Evolutionary conservation across 2,888 invertebrate genomes (phyloP).

Genomic region (Andricus quercusramuli): DNA sequence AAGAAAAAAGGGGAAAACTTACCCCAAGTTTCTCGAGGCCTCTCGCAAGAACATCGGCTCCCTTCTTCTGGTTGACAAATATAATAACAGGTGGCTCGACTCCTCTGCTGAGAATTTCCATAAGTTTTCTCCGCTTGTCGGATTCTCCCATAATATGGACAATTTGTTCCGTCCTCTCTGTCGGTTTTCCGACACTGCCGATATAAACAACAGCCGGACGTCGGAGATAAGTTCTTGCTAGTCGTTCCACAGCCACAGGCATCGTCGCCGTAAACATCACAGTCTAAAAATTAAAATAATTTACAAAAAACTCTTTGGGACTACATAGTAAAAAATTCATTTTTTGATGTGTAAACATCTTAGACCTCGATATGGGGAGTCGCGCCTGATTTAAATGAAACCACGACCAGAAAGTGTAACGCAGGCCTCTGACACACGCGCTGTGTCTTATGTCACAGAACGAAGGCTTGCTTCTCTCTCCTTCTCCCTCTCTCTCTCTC

Average conservation of each 20-base stretch:
- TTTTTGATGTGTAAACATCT: too few relatives aligned
- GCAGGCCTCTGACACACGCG: too few relatives aligned
- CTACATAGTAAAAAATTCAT: too few relatives aligned
- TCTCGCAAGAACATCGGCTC: slow-evolving; percentile 98
- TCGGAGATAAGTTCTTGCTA: slow-evolving; percentile 96
- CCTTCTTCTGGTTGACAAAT: slow-evolving; percentile 99
- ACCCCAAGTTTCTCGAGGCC: slow-evolving; percentile 96
- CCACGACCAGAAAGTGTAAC: too few relatives aligned
- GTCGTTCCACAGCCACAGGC: slow-evolving; percentile 98
- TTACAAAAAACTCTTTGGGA: too few relatives aligned
- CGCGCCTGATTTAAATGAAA: too few relatives aligned
- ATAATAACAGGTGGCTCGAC: slow-evolving; percentile 99
- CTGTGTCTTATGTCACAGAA: too few relatives aligned
- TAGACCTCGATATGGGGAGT: too few relatives aligned
- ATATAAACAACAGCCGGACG: slow-evolving; percentile 99
- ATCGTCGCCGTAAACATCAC: slow-evolving; percentile 99
- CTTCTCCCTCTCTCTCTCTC: too few relatives aligned
- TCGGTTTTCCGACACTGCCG: slow-evolving; percentile 97
- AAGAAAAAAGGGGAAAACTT: slow-evolving; percentile 66
- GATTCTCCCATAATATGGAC: slow-evolving; percentile 97
- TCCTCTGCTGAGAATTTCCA: slow-evolving; percentile 93
- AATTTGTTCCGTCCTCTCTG: slow-evolving; percentile 98
- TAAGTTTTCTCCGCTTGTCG: slow-evolving; percentile 97
- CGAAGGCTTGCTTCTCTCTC: too few relatives aligned
- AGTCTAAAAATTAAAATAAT: slow-evolving; percentile 82